Evolutionary conservation across 2,113 vertebrate genomes (phyloP).

Genomic region (Sinocyclocheilus anshuiensis): DNA sequence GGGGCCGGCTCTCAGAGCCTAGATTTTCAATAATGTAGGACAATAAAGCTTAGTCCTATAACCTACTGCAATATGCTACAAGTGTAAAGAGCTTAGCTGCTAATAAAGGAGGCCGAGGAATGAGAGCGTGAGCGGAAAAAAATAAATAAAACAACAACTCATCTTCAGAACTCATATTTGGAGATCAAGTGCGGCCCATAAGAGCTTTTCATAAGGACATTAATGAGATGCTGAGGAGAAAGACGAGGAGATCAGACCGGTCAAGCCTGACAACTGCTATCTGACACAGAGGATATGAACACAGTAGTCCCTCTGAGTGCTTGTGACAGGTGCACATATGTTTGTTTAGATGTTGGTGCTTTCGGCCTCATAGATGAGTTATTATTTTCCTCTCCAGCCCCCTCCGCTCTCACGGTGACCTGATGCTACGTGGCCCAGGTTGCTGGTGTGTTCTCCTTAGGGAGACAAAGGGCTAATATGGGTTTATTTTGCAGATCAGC

Average conservation of each 20-base stretch:
- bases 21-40: conserved; percentile 95
- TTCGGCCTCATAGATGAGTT: conserved; percentile 41
- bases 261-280: conserved; percentile 85
- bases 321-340: conserved; percentile 78
- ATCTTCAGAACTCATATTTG: conserved; percentile 83
- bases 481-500: conserved; percentile 57
- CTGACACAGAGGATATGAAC: conserved; percentile 82
- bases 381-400: conserved; percentile 31
- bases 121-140: conserved; percentile 9
- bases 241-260: conserved; percentile 74
- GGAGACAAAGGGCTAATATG: conserved; percentile 50
- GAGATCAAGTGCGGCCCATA: conserved; percentile 80
- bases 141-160: conserved; percentile 38
- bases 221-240: conserved; percentile 77
- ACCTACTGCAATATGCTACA: conserved; percentile 92
- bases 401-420: conserved; percentile 35
- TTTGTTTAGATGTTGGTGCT: conserved; percentile 72
- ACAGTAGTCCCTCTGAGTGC: conserved; percentile 82
- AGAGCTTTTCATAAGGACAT: conserved; percentile 88
- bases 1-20: conserved; percentile 85
- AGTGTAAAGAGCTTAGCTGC: conserved; percentile 94
- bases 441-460: conserved; percentile 57
- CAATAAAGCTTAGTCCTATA: conserved; percentile 90
- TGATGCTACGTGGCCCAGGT: conserved; percentile 55
- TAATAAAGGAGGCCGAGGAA: conserved; percentile 80